These are phyloP conservation scores for Sarcophaga caerulescens DNA, from an alignment of 2,888 invertebrate genomes.

Conservation along the genomic window DNA sequence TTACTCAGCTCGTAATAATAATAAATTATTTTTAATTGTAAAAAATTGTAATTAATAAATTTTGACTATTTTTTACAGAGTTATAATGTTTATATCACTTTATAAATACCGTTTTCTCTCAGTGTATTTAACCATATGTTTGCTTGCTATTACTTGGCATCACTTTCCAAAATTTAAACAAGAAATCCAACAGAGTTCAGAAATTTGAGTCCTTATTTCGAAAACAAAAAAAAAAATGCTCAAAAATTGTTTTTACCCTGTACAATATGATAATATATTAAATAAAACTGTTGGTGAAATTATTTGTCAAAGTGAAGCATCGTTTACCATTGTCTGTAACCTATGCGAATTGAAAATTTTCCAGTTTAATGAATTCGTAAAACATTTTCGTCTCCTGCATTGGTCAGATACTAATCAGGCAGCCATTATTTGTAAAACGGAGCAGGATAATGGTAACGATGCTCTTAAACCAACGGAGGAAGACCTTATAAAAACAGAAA, in stretches of 20 bases:
- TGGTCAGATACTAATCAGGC: not conserved
- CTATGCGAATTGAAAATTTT: constrained; percentile 65
- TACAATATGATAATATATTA: constrained; percentile 45
- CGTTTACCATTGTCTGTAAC: constrained; percentile 57
- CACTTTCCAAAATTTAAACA: not conserved
- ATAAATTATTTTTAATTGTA: too few relatives aligned
- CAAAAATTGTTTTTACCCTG: constrained; percentile 60
- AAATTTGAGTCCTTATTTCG: not conserved
- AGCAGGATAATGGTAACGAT: not conserved
- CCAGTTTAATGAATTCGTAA: constrained; percentile 59
- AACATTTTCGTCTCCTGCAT: constrained; percentile 36
- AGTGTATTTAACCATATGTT: not conserved
- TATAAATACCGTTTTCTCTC: too few relatives aligned
- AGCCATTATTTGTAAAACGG: not conserved
- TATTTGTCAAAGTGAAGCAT: constrained; percentile 47
- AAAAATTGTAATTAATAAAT: too few relatives aligned
- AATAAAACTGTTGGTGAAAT: constrained; percentile 60
- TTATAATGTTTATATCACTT: too few relatives aligned
- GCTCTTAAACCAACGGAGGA: not conserved
- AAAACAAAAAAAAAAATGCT: constrained; percentile 41
- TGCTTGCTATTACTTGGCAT: not conserved
- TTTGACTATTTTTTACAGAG: too few relatives aligned
- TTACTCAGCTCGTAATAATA: too few relatives aligned
- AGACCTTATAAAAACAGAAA: constrained; percentile 37
- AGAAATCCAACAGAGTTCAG: not conserved